phyloP scores from a whole-genome alignment of 2,888 invertebrate genomes.

The Zygothrica quintamaculata region DNA sequence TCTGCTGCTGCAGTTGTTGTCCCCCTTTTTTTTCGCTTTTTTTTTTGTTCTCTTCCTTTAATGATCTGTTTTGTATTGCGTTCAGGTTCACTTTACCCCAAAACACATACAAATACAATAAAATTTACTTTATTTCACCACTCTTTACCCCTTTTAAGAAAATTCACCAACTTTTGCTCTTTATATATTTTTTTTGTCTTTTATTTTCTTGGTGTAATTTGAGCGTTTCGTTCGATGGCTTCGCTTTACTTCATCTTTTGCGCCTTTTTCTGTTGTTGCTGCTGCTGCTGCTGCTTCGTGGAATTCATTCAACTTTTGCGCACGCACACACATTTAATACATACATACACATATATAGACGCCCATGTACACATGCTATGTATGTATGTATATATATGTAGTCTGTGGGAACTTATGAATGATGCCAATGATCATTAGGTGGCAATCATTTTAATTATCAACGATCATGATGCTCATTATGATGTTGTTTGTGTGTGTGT shows the following conservation, averaged over 20 bases:
- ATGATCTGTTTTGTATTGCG: constrained; percentile 56
- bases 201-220: constrained; percentile 36
- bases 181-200: not conserved
- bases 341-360: constrained; percentile 4
- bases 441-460: constrained; percentile 7
- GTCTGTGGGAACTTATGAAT: constrained; percentile 65
- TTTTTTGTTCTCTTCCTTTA: constrained; percentile 46
- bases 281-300: no score
- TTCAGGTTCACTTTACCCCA: constrained; percentile 41
- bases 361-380: not conserved
- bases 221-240: constrained; percentile 43
- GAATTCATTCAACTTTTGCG: constrained; percentile 59
- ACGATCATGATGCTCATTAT: constrained; percentile 18
- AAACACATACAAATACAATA: not conserved
- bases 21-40: constrained; percentile 24
- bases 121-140: not conserved
- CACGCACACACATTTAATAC: constrained; percentile 42
- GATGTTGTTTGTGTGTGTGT: constrained; percentile 39
- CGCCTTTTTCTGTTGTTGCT: constrained; percentile 14
- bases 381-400: not conserved
- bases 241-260: constrained; percentile 4
- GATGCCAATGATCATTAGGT: constrained; percentile 51
- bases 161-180: no score
- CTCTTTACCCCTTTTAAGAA: not conserved
- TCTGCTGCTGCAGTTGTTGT: constrained; percentile 9